Conservation (phyloP, 2,888 invertebrate species). For the Thysanoteuthis rhombus region DNA sequence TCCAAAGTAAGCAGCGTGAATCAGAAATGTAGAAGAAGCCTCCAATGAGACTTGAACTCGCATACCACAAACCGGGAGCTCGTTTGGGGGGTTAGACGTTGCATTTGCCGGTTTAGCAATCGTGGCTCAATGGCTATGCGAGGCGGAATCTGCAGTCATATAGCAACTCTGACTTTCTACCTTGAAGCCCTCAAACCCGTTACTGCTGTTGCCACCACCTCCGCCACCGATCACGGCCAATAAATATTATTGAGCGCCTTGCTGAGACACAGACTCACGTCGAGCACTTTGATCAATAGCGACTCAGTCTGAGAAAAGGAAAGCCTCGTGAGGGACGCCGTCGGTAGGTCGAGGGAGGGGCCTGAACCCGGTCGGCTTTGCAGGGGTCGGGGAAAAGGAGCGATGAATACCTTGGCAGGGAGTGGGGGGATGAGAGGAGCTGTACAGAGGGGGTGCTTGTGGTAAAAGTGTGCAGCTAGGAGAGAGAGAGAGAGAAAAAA, state of each 20-base stretch:
- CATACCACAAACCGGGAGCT: too few relatives aligned
- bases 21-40: too few relatives aligned
- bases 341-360: background rate
- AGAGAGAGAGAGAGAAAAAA: background rate
- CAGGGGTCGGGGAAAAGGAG: too few relatives aligned
- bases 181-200: background rate
- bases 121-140: background rate
- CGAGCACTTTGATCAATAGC: slow-evolving; percentile 12
- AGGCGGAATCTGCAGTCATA: background rate
- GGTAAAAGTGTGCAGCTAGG: background rate
- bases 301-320: background rate
- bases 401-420: background rate
- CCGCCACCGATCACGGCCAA: background rate
- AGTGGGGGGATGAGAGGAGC: background rate
- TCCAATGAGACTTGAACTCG: too few relatives aligned
- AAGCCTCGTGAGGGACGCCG: slow-evolving; percentile 12
- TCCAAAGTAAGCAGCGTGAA: too few relatives aligned
- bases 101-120: background rate
- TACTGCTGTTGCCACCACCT: fast-evolving
- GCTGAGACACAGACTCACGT: background rate
- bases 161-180: background rate
- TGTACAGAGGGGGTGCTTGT: background rate
- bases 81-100: background rate
- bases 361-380: background rate
- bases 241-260: slow-evolving; percentile 12